Base-by-base conservation (phyloP, 1,140 invertebrate genomes). In the Drosophila tsacasi region DNA sequence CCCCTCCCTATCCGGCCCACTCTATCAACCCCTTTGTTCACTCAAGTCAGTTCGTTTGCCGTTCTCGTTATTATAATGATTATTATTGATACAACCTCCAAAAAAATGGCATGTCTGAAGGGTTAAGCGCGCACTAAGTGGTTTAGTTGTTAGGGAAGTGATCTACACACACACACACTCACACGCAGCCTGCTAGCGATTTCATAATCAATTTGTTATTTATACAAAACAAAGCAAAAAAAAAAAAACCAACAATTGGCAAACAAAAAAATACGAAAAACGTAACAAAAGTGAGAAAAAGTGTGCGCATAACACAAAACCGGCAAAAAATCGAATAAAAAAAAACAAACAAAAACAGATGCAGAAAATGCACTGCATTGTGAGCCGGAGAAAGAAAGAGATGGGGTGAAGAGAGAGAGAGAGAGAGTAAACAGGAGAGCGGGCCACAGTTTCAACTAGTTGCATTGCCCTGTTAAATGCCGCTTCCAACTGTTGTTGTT, bases 81-180 rank as follows among this genome's bases (percentile, higher is more conserved):
- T 72, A 72, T 78, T 69, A 79, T 79, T 79, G 64, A 79, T 79
- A 64, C 78, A 79, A 79, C 76, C 76, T 79, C 75, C 75, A 79
- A 78, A 78, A 50, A 55, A 39, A 77, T 19, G 44, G 37, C 47
- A 58, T 35, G 37, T 76, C 65, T 66, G 37, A 78, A 78, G 65
- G 65, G 66, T 62, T 71, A 78, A 46, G 46, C 44, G 54, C 50
- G 39, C 25, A 58, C n/a, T n/a, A 49, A 32, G 35, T 32, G 63
- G 44, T 23, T 21, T 63, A n/a, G 40, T 64, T 21, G 62, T 7
- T 39, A 32, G 19, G 60, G 39, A 58, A 47, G 37, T 72, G 68
- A 72, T 72, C 52, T 69, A 77, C 15, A 54, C 62, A 69, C 55
- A 65, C 42, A 50, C 44, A 59, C 35, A 49, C 42, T 52, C n/a